A percentile compares a stretch with the other conserved stretches of the same genome.
These are phyloP conservation scores for Clitarchus hookeri DNA, from an alignment of 2,888 invertebrate species.

Conservation along the genomic window DNA sequence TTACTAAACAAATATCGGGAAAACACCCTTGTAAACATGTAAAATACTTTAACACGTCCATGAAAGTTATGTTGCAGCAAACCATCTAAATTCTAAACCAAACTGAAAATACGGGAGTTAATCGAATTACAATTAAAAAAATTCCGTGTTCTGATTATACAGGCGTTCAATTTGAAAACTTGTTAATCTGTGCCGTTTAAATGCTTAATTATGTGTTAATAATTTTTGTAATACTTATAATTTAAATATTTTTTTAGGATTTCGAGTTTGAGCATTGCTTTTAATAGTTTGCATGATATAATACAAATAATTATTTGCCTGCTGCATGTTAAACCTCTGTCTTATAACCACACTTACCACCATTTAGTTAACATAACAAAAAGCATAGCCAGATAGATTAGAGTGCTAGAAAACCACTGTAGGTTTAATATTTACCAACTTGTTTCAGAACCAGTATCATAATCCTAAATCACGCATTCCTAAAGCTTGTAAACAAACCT, in stretches of 20 bases:
- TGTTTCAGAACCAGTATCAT: neutral
- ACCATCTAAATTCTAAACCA: neutral
- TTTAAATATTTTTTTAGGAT: constrained; percentile 21
- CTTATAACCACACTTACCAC: neutral
- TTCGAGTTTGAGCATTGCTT: constrained; percentile 30
- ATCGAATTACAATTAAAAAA: neutral
- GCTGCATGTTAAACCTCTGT: constrained; percentile 30
- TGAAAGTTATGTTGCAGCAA: neutral
- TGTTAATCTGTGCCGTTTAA: neutral
- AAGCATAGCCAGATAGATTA: neutral
- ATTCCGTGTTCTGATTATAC: neutral
- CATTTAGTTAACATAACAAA: neutral
- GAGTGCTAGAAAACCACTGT: neutral
- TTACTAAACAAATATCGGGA: neutral
- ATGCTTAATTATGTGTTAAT: constrained; percentile 15
- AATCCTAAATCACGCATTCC: neutral
- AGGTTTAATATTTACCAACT: constrained; percentile 1
- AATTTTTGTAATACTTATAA: neutral
- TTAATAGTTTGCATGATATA: constrained; percentile 34
- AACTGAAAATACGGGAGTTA: neutral
- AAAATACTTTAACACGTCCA: neutral
- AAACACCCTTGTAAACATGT: neutral
- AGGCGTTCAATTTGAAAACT: neutral
- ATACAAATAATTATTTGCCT: constrained; percentile 28
- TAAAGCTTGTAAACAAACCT: neutral